Evolutionary conservation across 1,140 invertebrate genomes (phyloP).

Genomic region (Gonatopus flavifemur): DNA sequence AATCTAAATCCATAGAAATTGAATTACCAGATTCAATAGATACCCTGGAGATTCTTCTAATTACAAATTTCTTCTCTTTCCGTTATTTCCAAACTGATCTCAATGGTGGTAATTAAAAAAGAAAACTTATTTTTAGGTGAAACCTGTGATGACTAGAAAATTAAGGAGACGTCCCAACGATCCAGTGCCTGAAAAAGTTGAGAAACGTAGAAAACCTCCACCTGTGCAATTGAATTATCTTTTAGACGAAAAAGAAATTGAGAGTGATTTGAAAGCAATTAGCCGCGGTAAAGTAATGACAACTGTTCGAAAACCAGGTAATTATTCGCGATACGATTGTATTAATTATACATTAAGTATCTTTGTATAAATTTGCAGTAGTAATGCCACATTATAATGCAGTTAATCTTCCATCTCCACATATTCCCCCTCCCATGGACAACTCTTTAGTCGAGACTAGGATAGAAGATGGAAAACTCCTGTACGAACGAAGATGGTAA

Average conservation of each 20-base stretch:
- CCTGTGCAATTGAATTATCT: conserved; percentile 81
- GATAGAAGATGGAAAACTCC: conserved; percentile 92
- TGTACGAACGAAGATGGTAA: conserved; percentile 91
- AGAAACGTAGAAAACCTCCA: conserved; percentile 80
- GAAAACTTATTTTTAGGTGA: conserved; percentile 65
- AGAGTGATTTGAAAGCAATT: conserved; percentile 84
- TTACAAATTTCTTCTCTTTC: no score
- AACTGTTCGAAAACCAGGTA: conserved; percentile 59
- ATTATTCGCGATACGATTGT: conserved; percentile 1
- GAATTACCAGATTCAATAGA: no score
- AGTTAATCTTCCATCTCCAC: conserved; percentile 49
- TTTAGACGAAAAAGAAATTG: conserved; percentile 87
- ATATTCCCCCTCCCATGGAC: conserved; percentile 46
- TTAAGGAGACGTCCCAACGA: conserved; percentile 89
- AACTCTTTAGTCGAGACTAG: conserved; percentile 70
- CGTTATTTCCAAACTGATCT: no score
- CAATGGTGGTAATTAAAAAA: no score
- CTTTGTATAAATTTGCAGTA: conserved; percentile 32
- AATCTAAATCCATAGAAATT: no score
- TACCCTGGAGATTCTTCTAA: no score
- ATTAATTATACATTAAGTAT: background rate
- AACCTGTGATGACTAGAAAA: conserved; percentile 82
- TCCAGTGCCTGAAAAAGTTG: conserved; percentile 78
- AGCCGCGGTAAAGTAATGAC: conserved; percentile 66
- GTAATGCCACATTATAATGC: conserved; percentile 55